Base-by-base conservation (phyloP, 1,140 invertebrate species). In the Orchestia grillus region DNA sequence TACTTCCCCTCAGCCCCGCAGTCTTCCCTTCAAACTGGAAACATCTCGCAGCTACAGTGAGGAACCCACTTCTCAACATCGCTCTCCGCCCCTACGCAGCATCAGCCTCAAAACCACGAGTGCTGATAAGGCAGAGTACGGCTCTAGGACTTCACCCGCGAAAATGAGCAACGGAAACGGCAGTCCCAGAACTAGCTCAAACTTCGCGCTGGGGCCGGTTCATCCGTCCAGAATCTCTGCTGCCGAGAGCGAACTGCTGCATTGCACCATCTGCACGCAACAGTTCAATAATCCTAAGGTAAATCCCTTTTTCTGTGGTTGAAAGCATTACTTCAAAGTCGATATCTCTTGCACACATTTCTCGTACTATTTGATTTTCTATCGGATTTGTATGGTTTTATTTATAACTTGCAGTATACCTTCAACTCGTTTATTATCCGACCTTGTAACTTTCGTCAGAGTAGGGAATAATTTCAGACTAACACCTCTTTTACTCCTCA, bases 281-380 rank as follows among this genome's bases (percentile, higher is more conserved):
- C 53, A 95, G 28, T 96, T 96, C 53, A 96, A 96, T 95, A 97
- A 97, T 44, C 96, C 96, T 36, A 97, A 97, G 96, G 96, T 96
- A 57, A 91, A 19, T 53, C 87, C 47, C 28, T 41, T 45, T 8
- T 19, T 43, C 42, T n/a, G n/a, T n/a, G n/a, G n/a, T n/a, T n/a
- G n/a, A n/a, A n/a, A n/a, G n/a, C n/a, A n/a, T n/a, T n/a, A n/a
- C n/a, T n/a, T n/a, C n/a, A n/a, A n/a, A n/a, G n/a, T n/a, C n/a
- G n/a, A n/a, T n/a, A n/a, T n/a, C n/a, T n/a, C n/a, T n/a, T n/a
- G n/a, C n/a, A n/a, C n/a, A n/a, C n/a, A n/a, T n/a, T n/a, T n/a
- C n/a, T n/a, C n/a, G n/a, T n/a, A n/a, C n/a, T n/a, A n/a, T n/a
- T n/a, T n/a, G n/a, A n/a, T n/a, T n/a, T n/a, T n/a, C n/a, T n/a